Evolutionary conservation across 2,113 vertebrate species (phyloP).

Genomic region (Pongo abelii): DNA sequence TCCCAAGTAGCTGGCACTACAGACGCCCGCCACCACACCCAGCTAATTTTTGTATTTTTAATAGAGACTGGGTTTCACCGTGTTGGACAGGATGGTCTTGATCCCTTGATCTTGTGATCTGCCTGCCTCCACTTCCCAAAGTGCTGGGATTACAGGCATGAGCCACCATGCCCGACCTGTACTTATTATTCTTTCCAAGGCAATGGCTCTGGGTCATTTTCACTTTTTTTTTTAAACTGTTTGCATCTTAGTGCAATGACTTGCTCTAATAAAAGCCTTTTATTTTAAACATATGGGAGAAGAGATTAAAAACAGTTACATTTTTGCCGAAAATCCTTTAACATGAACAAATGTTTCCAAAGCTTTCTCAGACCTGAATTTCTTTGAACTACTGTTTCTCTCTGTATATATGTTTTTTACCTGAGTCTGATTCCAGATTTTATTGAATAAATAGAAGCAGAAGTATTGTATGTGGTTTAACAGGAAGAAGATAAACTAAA

Average conservation of each 20-base stretch:
- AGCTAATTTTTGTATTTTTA: no score
- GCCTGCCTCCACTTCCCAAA: no score
- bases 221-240: not conserved
- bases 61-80: no score
- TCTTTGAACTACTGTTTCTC: conserved; percentile 48
- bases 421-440: conserved; percentile 50
- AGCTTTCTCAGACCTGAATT: conserved; percentile 61
- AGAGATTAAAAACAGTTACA: conserved; percentile 68
- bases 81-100: no score
- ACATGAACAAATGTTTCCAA: conserved; percentile 65
- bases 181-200: not conserved
- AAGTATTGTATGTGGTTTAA: conserved; percentile 1
- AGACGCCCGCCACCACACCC: no score
- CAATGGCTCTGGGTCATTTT: conserved; percentile 28
- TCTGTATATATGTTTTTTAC: not conserved
- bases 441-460: conserved; percentile 34
- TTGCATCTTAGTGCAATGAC: conserved; percentile 54
- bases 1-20: no score
- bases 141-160: no score
- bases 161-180: not conserved
- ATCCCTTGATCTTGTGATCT: no score
- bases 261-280: conserved; percentile 62
- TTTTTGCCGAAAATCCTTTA: conserved; percentile 62
- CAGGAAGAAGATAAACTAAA: not conserved
- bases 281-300: conserved; percentile 74